phyloP scores from a whole-genome alignment of 23 tunicate genomes.

The Ascidia mentula region DNA sequence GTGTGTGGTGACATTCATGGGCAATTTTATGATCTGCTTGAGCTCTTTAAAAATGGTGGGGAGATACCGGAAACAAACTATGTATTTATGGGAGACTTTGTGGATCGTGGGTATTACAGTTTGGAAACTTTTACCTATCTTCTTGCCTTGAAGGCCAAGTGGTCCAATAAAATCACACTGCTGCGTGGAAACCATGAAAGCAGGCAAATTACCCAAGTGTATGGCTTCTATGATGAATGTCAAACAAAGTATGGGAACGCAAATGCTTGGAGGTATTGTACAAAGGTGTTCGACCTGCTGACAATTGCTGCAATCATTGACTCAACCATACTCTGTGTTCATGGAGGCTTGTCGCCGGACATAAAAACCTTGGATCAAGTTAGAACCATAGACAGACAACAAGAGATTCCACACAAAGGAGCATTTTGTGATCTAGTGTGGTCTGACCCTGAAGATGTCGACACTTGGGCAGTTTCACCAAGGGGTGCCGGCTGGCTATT shows the following conservation, averaged over 20 bases:
- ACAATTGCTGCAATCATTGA: constrained; percentile 96
- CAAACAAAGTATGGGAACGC: constrained; percentile 90
- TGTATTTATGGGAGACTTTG: constrained; percentile 98
- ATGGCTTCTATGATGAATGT: constrained; percentile 99
- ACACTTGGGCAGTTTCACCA: constrained; percentile 84
- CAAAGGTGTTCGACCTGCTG: constrained; percentile 96
- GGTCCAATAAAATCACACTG: constrained; percentile 80
- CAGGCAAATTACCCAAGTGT: constrained; percentile 97
- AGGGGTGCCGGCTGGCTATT: constrained; percentile 97
- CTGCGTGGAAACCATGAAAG: constrained; percentile 96
- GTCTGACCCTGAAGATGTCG: constrained; percentile 98
- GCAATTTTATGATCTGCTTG: constrained; percentile 95
- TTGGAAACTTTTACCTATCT: constrained; percentile 95
- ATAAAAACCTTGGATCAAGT: constrained; percentile 93
- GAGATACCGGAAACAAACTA: constrained; percentile 96
- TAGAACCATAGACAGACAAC: constrained; percentile 90
- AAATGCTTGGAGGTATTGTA: constrained; percentile 98
- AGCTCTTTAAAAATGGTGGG: constrained; percentile 93
- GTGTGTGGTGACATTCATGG: constrained; percentile 99
- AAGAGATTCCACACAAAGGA: constrained; percentile 98
- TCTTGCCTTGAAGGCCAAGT: constrained; percentile 84
- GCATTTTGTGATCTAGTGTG: constrained; percentile 96
- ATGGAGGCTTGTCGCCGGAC: constrained; percentile 95
- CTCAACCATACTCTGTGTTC: constrained; percentile 86
- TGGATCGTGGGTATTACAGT: constrained; percentile 91